Conservation (phyloP, 1,140 invertebrate genomes). For the Pachypsylla venusta region DNA sequence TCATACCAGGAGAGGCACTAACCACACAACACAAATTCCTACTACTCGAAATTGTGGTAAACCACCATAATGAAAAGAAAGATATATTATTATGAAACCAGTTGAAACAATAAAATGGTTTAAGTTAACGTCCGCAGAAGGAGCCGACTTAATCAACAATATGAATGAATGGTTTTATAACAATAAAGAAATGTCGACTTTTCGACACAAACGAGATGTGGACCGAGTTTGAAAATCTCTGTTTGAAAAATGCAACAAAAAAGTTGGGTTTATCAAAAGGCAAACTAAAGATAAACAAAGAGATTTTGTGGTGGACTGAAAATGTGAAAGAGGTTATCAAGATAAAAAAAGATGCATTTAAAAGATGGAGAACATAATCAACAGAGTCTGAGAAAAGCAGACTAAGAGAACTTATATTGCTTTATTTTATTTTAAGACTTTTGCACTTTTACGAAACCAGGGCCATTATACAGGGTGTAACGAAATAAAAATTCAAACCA, state of each 20-base stretch:
- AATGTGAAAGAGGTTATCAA: background rate
- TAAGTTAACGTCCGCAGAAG: no score
- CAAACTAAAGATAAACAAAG: background rate
- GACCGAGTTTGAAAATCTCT: background rate
- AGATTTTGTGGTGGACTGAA: background rate
- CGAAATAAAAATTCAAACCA: no score
- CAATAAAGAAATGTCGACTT: no score
- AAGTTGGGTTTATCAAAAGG: background rate
- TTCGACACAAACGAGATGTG: background rate
- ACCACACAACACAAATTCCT: background rate
- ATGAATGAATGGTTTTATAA: no score
- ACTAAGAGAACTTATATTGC: background rate
- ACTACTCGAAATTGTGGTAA: background rate
- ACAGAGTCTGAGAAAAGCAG: background rate
- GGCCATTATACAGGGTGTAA: no score
- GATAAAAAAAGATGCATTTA: background rate
- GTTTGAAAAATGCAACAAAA: background rate
- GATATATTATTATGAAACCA: no score
- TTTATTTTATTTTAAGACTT: no score
- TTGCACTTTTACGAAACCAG: no score
- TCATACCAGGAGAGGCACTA: background rate
- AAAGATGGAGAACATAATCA: background rate
- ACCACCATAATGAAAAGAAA: no score
- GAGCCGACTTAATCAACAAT: no score
- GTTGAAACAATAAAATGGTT: no score